Percentiles rank a stretch among this genome's conserved stretches.
These are phyloP conservation scores for Acanthosepion esculentum DNA, from an alignment of 2,888 invertebrate species.

Conservation along the genomic window DNA sequence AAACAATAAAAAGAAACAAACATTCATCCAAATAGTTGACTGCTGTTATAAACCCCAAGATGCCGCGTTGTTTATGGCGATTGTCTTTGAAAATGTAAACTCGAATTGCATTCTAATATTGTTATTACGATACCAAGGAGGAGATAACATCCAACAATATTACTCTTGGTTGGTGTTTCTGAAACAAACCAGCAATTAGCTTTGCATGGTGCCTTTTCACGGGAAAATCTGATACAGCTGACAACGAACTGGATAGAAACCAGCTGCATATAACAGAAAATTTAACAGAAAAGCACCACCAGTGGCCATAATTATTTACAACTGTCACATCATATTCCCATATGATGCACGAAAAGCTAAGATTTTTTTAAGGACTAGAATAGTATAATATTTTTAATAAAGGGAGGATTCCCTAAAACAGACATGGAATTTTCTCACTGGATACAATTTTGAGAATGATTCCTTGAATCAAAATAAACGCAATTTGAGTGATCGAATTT, in stretches of 20 bases:
- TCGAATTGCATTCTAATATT: not conserved
- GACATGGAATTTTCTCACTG: not conserved
- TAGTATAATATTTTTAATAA: not conserved
- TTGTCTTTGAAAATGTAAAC: constrained; percentile 15
- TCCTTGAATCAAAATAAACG: not conserved
- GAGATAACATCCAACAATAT: not conserved
- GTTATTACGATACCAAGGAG: not conserved
- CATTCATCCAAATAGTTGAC: not conserved
- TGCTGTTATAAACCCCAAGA: not conserved
- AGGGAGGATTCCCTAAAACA: not conserved
- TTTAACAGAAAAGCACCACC: not conserved
- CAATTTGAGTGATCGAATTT: too few species aligned
- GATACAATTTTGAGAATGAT: not conserved
- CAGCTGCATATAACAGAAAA: not conserved
- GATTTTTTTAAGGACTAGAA: not conserved
- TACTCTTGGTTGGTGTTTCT: not conserved
- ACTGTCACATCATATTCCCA: not conserved
- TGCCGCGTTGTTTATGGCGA: not conserved
- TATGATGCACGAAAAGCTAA: not conserved
- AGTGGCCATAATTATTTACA: not conserved
- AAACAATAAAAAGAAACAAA: not conserved
- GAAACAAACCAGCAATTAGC: constrained; percentile 7
- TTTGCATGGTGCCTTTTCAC: not conserved
- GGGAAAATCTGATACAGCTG: not conserved
- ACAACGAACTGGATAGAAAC: not conserved